Evolutionary conservation across 2,797 vertebrate genomes (phyloP).

Genomic region (Balearica regulorum): DNA sequence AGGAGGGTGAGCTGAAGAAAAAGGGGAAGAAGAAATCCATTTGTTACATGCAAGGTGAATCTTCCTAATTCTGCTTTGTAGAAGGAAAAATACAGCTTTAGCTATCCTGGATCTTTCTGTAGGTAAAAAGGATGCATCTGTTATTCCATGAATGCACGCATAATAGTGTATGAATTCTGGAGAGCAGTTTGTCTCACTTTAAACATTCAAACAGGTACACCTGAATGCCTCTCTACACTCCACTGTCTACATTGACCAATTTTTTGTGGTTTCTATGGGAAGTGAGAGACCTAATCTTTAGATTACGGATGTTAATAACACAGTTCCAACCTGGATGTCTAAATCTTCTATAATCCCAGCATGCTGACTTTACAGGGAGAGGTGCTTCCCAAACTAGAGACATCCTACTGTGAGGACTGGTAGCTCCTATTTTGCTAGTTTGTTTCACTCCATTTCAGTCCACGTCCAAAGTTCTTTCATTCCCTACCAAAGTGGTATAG

Average conservation of each 20-base stretch:
- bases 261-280: not conserved
- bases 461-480: not conserved
- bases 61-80: not conserved
- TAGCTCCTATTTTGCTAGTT: not conserved
- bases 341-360: not conserved
- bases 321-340: not conserved
- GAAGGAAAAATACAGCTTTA: not conserved
- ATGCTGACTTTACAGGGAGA: not conserved
- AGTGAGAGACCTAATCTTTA: not conserved
- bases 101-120: not conserved
- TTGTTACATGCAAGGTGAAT: conserved; percentile 70
- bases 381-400: not conserved
- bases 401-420: not conserved
- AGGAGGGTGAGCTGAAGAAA: conserved; percentile 48
- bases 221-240: not conserved
- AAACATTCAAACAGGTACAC: not conserved
- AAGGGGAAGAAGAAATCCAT: conserved; percentile 62
- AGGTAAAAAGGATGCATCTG: not conserved
- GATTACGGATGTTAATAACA: not conserved
- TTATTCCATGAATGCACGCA: not conserved
- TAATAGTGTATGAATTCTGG: not conserved
- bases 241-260: not conserved
- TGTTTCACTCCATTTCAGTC: not conserved
- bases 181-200: not conserved
- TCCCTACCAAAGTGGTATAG: not conserved